Evolutionary conservation across 2,888 invertebrate species (phyloP).

Genomic region (Lymantria monacha): DNA sequence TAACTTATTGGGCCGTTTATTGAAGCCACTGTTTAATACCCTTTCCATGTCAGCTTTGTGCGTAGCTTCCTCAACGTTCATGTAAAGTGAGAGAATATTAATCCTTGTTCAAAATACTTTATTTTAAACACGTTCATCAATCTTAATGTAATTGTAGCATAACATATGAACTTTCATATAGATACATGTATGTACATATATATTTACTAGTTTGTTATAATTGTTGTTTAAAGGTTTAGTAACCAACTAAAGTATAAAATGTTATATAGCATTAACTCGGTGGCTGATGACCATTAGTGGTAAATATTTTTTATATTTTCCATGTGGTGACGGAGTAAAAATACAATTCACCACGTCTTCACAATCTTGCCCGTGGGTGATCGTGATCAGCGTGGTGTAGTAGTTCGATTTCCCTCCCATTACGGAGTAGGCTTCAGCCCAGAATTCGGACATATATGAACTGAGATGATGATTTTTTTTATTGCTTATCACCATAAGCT

Average conservation of each 20-base stretch:
- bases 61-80: slow-evolving; percentile 60
- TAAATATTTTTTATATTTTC: no score
- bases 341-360: no score
- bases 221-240: slow-evolving; percentile 16
- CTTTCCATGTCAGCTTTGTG: slow-evolving; percentile 75
- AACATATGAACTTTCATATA: background rate
- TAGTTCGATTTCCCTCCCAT: no score
- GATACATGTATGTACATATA: slow-evolving; percentile 12
- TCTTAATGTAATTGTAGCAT: slow-evolving; percentile 51
- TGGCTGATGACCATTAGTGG: no score
- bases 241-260: slow-evolving; percentile 10
- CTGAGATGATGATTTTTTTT: no score
- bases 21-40: slow-evolving; percentile 78
- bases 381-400: no score
- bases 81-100: slow-evolving; percentile 60
- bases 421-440: no score
- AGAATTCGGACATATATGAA: no score
- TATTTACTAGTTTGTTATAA: slow-evolving; percentile 28
- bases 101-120: slow-evolving; percentile 64
- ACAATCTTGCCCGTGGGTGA: no score
- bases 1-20: slow-evolving; percentile 80
- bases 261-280: no score
- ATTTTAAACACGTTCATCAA: slow-evolving; percentile 53
- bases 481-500: no score
- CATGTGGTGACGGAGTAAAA: no score